Evolutionary conservation across 2,113 vertebrate genomes (phyloP).

Genomic region (Siphamia tubifer): DNA sequence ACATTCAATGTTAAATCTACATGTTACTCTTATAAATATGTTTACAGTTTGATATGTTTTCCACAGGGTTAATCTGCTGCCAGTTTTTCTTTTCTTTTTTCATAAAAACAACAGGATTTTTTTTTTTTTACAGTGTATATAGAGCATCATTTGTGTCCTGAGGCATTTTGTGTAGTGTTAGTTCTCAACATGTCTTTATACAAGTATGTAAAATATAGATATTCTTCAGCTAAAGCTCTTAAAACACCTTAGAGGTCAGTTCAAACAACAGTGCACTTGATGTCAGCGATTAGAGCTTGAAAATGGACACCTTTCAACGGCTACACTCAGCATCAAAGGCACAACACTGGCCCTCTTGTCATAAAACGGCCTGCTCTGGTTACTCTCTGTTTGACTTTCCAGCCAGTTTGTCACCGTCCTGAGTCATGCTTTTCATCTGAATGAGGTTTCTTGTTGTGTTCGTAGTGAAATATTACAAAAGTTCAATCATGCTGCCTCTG

Average conservation of each 20-base stretch:
- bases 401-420: slow-evolving; percentile 74
- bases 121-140: no score
- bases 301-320: slow-evolving; percentile 74
- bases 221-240: slow-evolving; percentile 40
- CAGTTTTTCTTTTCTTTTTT: no score
- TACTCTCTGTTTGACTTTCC: slow-evolving; percentile 75
- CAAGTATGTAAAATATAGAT: slow-evolving; percentile 46
- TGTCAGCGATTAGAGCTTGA: slow-evolving; percentile 59
- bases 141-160: no score
- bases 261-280: slow-evolving; percentile 59
- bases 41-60: no score
- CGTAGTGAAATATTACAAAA: slow-evolving; percentile 69
- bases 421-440: slow-evolving; percentile 69
- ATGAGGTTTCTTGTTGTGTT: slow-evolving; percentile 68
- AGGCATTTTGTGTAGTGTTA: no score
- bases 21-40: no score
- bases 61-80: no score
- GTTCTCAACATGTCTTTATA: slow-evolving; percentile 28
- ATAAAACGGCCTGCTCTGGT: slow-evolving; percentile 65
- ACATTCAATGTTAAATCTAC: no score
- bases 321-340: slow-evolving; percentile 73
- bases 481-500: slow-evolving; percentile 62
- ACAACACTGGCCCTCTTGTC: slow-evolving; percentile 60
- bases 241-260: slow-evolving; percentile 47
- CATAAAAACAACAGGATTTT: no score